Conservation (phyloP, 1,140 invertebrate genomes). For the Tetramorium parvispinum region DNA sequence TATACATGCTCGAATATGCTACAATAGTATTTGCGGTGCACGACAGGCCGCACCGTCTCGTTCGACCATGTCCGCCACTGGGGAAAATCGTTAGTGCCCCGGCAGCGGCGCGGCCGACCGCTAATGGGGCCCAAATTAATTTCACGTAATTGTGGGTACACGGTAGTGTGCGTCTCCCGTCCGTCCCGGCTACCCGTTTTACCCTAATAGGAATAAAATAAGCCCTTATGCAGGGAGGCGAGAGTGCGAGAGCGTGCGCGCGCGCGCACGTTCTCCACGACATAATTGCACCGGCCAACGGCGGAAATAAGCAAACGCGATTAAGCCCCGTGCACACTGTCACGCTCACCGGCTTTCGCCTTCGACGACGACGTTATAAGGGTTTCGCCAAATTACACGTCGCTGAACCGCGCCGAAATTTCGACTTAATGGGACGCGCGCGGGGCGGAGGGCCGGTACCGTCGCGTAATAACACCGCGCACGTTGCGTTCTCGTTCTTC, state of each 20-base stretch:
- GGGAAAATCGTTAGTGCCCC: constrained; percentile 79
- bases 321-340: constrained; percentile 79
- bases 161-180: constrained; percentile 39
- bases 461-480: constrained; percentile 17
- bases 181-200: constrained; percentile 77
- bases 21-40: neutral
- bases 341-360: constrained; percentile 77
- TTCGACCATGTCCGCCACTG: constrained; percentile 65
- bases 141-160: constrained; percentile 83
- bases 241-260: constrained; percentile 8
- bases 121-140: constrained; percentile 84
- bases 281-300: constrained; percentile 80
- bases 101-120: constrained; percentile 68
- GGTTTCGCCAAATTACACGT: constrained; percentile 63
- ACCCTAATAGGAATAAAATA: constrained; percentile 85
- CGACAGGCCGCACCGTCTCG: constrained; percentile 5
- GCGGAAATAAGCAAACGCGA: constrained; percentile 84
- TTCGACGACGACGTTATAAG: constrained; percentile 52
- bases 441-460: neutral
- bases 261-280: constrained; percentile 63
- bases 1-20: neutral
- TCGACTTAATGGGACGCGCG: constrained; percentile 45
- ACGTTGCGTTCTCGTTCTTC: constrained; percentile 15
- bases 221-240: constrained; percentile 73
- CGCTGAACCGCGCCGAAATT: constrained; percentile 54